Evolutionary conservation across 2,113 vertebrate genomes (phyloP).

Genomic region (Ochotona curzoniae): DNA sequence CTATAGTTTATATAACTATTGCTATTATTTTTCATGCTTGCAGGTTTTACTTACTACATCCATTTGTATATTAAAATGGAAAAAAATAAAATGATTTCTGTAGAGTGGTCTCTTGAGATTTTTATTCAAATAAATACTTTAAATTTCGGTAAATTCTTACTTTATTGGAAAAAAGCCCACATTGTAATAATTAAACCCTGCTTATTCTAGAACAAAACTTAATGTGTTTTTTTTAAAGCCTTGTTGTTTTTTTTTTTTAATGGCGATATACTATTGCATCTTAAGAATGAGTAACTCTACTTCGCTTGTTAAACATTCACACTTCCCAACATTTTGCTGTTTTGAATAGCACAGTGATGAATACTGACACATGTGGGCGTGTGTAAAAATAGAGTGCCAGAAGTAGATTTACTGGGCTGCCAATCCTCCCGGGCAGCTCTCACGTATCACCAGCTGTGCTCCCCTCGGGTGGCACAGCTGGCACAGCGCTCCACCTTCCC

Average conservation of each 20-base stretch:
- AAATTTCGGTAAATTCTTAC: constrained; percentile 39
- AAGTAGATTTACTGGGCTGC: background rate
- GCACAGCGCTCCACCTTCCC: too few relatives aligned
- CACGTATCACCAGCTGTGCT: background rate
- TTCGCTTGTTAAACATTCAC: constrained; percentile 17
- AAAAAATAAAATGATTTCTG: constrained; percentile 34
- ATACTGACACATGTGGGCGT: background rate
- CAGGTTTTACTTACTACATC: constrained; percentile 32
- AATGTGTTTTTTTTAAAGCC: constrained; percentile 26
- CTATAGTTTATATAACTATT: background rate
- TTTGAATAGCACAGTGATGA: background rate
- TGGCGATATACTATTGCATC: background rate
- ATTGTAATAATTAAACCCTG: constrained; percentile 11
- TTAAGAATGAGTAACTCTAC: background rate
- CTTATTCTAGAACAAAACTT: background rate
- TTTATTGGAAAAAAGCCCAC: background rate
- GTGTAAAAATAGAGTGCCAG: background rate
- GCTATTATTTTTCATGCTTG: constrained; percentile 41
- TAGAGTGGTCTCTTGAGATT: background rate
- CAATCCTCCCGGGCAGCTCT: background rate
- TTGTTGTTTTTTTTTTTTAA: background rate
- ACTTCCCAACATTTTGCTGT: background rate
- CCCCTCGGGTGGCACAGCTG: accelerated
- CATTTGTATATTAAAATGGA: constrained; percentile 23
- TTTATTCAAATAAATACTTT: constrained; percentile 51